These are phyloP conservation scores for Elaeidobius kamerunicus DNA, from an alignment of 2,888 invertebrate genomes.

Conservation along the genomic window DNA sequence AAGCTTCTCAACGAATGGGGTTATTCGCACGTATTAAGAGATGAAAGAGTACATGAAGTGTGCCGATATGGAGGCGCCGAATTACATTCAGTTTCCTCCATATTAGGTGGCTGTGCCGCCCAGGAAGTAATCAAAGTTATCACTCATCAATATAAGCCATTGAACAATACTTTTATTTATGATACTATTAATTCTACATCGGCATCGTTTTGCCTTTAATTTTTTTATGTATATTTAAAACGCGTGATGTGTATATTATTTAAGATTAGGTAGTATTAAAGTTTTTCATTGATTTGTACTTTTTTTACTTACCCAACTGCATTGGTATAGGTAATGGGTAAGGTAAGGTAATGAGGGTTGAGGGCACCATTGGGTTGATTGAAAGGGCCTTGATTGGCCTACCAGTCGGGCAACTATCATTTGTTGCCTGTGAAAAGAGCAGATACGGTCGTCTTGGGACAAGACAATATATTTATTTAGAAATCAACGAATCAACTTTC, in stretches of 20 bases:
- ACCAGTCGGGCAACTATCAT: too few species aligned
- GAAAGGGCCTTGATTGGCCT: too few species aligned
- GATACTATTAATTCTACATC: constrained; percentile 90
- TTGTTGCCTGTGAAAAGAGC: too few species aligned
- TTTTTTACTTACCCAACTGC: neutral
- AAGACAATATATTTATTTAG: too few species aligned
- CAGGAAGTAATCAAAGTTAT: constrained; percentile 95
- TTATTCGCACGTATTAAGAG: constrained; percentile 68
- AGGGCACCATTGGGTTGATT: too few species aligned
- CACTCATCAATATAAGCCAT: constrained; percentile 93
- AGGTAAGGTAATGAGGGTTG: too few species aligned
- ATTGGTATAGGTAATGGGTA: too few species aligned
- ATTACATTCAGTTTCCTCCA: constrained; percentile 90
- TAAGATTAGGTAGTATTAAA: constrained; percentile 6
- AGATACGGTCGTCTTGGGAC: too few species aligned
- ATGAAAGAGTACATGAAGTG: constrained; percentile 93
- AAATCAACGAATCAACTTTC: too few species aligned
- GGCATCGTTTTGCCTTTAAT: constrained; percentile 73
- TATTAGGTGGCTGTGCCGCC: constrained; percentile 82
- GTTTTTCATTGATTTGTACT: neutral
- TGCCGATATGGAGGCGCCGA: constrained; percentile 94
- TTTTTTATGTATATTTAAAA: neutral
- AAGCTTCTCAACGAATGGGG: constrained; percentile 86
- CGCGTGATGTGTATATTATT: constrained; percentile 10
- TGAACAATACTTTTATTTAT: constrained; percentile 93